Evolutionary conservation across 2,113 vertebrate genomes (phyloP).

Genomic region (Fregetta grallaria): DNA sequence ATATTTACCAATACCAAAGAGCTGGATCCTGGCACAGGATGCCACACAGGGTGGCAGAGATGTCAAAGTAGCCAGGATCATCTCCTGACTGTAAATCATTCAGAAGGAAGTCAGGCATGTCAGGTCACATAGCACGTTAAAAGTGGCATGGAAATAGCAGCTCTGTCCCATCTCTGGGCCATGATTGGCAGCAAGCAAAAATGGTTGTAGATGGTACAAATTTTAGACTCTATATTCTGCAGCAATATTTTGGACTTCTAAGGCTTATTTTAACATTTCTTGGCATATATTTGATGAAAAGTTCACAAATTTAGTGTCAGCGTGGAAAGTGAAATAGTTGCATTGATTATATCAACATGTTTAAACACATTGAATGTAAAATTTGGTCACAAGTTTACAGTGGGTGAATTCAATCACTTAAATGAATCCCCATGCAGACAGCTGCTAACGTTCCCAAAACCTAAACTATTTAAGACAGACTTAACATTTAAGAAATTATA

Average conservation of each 20-base stretch:
- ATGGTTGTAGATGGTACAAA: fast-evolving
- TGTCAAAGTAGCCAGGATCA: neutral
- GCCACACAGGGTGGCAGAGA: neutral
- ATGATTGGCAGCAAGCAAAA: neutral
- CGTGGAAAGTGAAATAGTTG: neutral
- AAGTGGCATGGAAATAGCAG: neutral
- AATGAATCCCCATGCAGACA: neutral
- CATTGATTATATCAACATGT: neutral
- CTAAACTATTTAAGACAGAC: neutral
- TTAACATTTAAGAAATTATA: neutral
- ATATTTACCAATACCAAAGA: neutral
- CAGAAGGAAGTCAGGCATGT: neutral
- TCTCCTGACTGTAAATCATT: neutral
- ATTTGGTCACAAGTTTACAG: neutral
- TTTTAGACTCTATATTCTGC: neutral
- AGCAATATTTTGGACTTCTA: neutral
- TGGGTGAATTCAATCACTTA: neutral
- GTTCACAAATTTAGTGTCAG: neutral
- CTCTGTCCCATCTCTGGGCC: neutral
- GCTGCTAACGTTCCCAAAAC: neutral
- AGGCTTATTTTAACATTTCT: neutral
- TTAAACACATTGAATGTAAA: neutral
- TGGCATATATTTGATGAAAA: neutral
- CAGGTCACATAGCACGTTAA: neutral
- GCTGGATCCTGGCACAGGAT: neutral